Evolutionary conservation across 2,888 invertebrate species (phyloP).

Genomic region (Abscondita cerata): DNA sequence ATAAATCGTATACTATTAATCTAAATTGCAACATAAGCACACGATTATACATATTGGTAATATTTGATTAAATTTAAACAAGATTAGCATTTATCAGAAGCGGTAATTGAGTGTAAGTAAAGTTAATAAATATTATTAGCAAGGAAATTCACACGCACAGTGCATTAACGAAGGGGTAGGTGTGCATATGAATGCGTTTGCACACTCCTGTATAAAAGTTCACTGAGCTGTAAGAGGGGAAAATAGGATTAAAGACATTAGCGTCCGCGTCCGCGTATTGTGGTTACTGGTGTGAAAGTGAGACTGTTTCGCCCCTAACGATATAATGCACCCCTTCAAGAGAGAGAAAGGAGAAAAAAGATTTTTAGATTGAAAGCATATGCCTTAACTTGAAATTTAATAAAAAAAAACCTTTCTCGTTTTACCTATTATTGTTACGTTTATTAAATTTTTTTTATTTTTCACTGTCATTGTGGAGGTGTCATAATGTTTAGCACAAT

Average conservation of each 20-base stretch:
- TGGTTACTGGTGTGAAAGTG: slow-evolving; percentile 62
- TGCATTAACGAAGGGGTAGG: slow-evolving; percentile 39
- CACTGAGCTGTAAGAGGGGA: slow-evolving; percentile 39
- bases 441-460: slow-evolving; percentile 6
- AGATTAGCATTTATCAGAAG: slow-evolving; percentile 1
- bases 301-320: slow-evolving; percentile 46
- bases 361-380: slow-evolving; percentile 49
- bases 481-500: slow-evolving; percentile 25
- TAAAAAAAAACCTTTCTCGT: not conserved
- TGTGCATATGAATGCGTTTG: slow-evolving; percentile 36
- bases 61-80: not conserved
- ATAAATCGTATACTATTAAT: too few relatives aligned
- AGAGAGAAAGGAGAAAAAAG: slow-evolving; percentile 9
- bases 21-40: too few relatives aligned
- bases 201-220: slow-evolving; percentile 37
- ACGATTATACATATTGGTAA: too few relatives aligned
- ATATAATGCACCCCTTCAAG: slow-evolving; percentile 30
- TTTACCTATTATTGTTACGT: not conserved
- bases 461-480: not conserved
- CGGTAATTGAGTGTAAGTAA: slow-evolving; percentile 34
- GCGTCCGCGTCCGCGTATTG: slow-evolving; percentile 55
- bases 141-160: slow-evolving; percentile 35
- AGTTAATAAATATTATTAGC: slow-evolving; percentile 36
- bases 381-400: slow-evolving; percentile 36
- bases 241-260: slow-evolving; percentile 51